A percentile compares a stretch with the other conserved stretches of the same genome.
Conservation (phyloP, 2,888 invertebrate species). For the Tinea pellionella region DNA sequence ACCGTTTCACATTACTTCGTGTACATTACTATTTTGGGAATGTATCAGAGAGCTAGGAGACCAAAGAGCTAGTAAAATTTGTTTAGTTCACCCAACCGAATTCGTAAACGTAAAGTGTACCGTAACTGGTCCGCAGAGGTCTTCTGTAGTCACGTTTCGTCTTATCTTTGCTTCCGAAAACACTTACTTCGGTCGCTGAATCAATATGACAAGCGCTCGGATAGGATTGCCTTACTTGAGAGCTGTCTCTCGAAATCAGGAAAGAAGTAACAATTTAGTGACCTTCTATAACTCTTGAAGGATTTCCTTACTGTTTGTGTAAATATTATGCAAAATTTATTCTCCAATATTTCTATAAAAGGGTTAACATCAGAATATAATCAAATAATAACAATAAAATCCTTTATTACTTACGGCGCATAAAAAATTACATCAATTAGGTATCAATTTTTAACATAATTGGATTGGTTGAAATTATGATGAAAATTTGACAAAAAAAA, state of each 20-base stretch:
- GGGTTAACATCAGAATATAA: too few relatives aligned
- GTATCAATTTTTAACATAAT: too few relatives aligned
- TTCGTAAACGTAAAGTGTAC: background rate
- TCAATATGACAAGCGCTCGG: constrained; percentile 53
- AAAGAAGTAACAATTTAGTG: background rate
- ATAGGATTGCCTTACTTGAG: constrained; percentile 37
- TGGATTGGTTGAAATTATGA: too few relatives aligned
- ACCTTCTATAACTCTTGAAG: background rate
- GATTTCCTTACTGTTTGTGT: too few relatives aligned
- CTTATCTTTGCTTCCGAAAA: constrained; percentile 54
- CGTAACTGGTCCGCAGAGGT: constrained; percentile 7
- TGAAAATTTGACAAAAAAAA: too few relatives aligned
- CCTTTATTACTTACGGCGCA: too few relatives aligned
- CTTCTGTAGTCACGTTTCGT: constrained; percentile 42
- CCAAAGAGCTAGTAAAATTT: background rate
- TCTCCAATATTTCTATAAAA: too few relatives aligned
- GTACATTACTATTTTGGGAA: background rate
- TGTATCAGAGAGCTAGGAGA: background rate
- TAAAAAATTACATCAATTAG: too few relatives aligned
- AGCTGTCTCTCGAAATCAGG: background rate
- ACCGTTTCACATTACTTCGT: too few relatives aligned
- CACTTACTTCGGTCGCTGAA: constrained; percentile 43
- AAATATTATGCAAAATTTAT: too few relatives aligned
- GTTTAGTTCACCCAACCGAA: background rate
- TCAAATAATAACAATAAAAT: too few relatives aligned